Percentiles rank a stretch among this genome's conserved stretches.
These are phyloP conservation scores for Symphodus melops DNA, from an alignment of 2,113 vertebrate genomes.

Conservation along the genomic window DNA sequence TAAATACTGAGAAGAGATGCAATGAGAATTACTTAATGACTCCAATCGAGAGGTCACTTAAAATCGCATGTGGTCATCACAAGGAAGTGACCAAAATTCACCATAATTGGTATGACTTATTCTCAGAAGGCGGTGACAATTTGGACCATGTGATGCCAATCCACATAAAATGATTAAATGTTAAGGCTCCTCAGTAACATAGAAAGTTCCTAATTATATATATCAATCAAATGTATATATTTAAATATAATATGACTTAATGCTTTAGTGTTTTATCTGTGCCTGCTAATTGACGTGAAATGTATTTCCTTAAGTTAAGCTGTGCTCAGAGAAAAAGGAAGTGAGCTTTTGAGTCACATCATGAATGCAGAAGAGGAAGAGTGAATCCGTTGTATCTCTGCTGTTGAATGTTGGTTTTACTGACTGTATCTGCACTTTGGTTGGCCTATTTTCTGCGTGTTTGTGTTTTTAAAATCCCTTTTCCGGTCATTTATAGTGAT, in stretches of 20 bases:
- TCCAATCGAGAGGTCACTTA: too few relatives aligned
- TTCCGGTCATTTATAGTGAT: background rate
- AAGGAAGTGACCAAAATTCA: background rate
- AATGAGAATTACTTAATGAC: too few relatives aligned
- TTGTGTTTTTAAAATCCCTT: background rate
- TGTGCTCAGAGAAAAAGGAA: conserved; percentile 51
- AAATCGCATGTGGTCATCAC: too few relatives aligned
- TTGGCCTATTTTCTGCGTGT: background rate
- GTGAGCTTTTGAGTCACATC: conserved; percentile 73
- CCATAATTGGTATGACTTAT: background rate
- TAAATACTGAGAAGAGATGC: too few relatives aligned
- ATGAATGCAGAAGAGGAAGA: conserved; percentile 80
- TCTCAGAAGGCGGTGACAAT: background rate
- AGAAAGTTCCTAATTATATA: too few relatives aligned
- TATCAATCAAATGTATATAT: too few relatives aligned
- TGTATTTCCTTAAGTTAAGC: conserved; percentile 46
- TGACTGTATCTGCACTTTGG: background rate
- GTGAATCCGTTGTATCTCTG: conserved; percentile 24
- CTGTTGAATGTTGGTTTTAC: conserved; percentile 41
- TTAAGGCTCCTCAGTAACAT: too few relatives aligned
- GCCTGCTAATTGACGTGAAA: background rate
- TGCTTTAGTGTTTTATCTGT: background rate
- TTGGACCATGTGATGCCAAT: background rate
- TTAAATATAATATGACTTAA: too few relatives aligned
- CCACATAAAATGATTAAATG: background rate